Base-by-base conservation (phyloP, 2,888 invertebrate species). In the Coleophora deauratella region DNA sequence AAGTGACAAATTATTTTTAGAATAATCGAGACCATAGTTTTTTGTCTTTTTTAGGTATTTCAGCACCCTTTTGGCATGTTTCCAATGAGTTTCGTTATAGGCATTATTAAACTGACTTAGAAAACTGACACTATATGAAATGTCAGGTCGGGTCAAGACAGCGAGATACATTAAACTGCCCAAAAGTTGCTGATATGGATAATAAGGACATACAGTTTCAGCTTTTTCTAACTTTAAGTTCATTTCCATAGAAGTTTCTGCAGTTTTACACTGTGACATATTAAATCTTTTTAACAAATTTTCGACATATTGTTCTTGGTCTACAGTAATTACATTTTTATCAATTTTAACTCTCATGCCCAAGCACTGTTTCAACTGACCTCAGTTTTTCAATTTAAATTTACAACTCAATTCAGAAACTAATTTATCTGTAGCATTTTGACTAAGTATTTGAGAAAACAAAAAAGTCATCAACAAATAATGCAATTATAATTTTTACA, bases 1-100 rank as follows among this genome's bases (percentile, higher is more conserved):
- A 12, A 37, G 7, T 1, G 3, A 3, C n/a, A 10, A 7, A 12
- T 35, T 31, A 28, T 13, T 9, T 32, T 27, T 21, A 28, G 9
- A 7, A 38, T 27, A 40, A 10, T 27, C 39, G 10, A 43, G 12
- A 27, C 43, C 10, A 41, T n/a, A 32, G 28, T 35, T 2, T 32
- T 40, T 46, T 21, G 43, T 38, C 15, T 34, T 31, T 11, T 43
- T 43, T 43, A 43, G 33, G 27, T 43, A 43, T 33, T 33, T 40
- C 21, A 45, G 31, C 10, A 42, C 14, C 21, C 40, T 31, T 38
- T 38, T 44, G 15, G 14, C 34, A 35, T 38, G 31, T 15, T 30
- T 33, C 33, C 40, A 43, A 13, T 44, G 43, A 37, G 30, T 33
- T 31, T 40, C 35, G 37, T 15, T 32, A 28, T 35, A 38, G 12